Evolutionary conservation across 2,113 vertebrate genomes (phyloP).

Genomic region (Platichthys flesus): DNA sequence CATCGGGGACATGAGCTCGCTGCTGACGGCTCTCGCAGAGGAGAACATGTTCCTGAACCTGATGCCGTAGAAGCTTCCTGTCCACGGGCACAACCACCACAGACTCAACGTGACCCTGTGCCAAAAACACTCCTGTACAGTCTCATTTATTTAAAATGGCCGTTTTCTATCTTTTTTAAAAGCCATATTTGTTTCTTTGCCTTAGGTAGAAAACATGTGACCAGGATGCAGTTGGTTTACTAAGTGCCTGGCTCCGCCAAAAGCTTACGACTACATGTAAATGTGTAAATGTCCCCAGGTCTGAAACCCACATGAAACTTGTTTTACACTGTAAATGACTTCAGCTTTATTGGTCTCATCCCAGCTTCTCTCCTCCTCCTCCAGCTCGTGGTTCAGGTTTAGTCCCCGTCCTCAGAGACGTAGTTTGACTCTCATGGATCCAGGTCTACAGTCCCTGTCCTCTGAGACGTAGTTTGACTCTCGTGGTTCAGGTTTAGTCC

Average conservation of each 20-base stretch:
- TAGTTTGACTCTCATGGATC: too few species aligned
- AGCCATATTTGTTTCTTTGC: constrained; percentile 71
- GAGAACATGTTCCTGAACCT: constrained; percentile 94
- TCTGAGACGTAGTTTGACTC: too few species aligned
- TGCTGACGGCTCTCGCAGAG: constrained; percentile 91
- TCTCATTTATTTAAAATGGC: constrained; percentile 54
- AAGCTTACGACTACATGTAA: constrained; percentile 23
- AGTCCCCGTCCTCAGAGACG: too few species aligned
- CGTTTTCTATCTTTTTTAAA: constrained; percentile 58
- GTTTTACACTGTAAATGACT: constrained; percentile 54
- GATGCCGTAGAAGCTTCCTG: constrained; percentile 82
- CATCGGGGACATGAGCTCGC: constrained; percentile 94
- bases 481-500: too few species aligned
- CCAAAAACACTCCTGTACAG: constrained; percentile 43
- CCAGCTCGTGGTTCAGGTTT: too few species aligned
- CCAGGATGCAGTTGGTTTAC: constrained; percentile 52
- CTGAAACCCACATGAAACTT: background rate
- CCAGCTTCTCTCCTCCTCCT: too few species aligned
- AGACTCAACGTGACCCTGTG: background rate
- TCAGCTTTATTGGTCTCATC: background rate
- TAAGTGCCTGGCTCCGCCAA: constrained; percentile 79
- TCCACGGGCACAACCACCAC: constrained; percentile 19
- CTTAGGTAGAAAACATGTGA: constrained; percentile 52
- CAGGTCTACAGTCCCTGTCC: too few species aligned
- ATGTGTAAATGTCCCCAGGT: constrained; percentile 17